These are phyloP conservation scores for Coelopa pilipes DNA, from an alignment of 2,888 invertebrate genomes.

Conservation along the genomic window DNA sequence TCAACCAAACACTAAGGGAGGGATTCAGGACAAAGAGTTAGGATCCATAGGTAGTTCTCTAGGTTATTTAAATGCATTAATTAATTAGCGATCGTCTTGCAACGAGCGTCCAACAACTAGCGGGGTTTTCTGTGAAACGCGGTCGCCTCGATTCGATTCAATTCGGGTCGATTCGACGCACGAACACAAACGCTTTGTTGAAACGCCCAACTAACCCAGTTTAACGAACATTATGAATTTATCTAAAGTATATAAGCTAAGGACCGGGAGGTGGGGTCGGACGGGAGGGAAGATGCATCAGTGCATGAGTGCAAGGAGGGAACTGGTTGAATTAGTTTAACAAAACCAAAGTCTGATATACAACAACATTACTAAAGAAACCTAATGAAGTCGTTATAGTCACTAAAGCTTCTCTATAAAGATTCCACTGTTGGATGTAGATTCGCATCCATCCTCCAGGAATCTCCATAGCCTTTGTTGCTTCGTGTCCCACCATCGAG, in stretches of 20 bases:
- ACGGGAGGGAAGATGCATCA: no score
- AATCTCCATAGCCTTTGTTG: neutral
- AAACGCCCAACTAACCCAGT: constrained; percentile 11
- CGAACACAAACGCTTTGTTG: constrained; percentile 1
- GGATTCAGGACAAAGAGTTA: no score
- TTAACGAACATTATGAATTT: constrained; percentile 40
- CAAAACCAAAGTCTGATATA: constrained; percentile 36
- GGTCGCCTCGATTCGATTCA: no score
- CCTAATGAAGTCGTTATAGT: constrained; percentile 31
- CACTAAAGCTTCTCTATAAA: constrained; percentile 24
- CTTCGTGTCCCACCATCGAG: no score
- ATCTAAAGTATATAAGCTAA: constrained; percentile 38
- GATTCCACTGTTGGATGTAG: neutral
- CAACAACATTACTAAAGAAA: constrained; percentile 32
- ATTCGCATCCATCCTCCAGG: neutral
- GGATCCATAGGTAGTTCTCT: no score
- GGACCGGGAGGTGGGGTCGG: no score
- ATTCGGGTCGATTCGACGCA: no score
- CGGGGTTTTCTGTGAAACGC: no score
- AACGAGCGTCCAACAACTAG: no score
- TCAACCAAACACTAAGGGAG: neutral
- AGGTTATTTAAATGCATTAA: no score
- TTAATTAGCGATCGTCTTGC: no score
- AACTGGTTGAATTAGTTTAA: constrained; percentile 32
- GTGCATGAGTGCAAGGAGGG: neutral